Conservation (phyloP, 2,113 vertebrate genomes). For the Indri indri region DNA sequence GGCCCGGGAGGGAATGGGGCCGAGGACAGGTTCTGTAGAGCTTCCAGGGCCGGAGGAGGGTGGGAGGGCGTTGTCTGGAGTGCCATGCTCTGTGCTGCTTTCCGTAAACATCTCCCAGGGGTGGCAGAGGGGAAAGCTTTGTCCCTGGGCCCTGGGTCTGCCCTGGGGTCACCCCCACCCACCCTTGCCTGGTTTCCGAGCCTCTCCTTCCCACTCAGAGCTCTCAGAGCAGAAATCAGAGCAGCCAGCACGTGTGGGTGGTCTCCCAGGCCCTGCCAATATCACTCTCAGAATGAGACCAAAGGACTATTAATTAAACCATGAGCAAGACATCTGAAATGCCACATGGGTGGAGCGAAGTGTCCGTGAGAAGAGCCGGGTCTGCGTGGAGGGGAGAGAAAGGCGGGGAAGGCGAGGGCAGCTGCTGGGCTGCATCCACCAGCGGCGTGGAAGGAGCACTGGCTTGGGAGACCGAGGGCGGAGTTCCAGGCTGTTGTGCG, state of each 20-base stretch:
- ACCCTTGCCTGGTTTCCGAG: background rate
- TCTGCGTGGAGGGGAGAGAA: background rate
- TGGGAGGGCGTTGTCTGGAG: fast-evolving
- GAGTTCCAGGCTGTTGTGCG: fast-evolving
- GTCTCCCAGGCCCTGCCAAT: conserved; percentile 6
- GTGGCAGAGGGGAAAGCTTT: background rate
- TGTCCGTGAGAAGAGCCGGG: fast-evolving
- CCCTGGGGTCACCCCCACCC: background rate
- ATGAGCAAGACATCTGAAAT: background rate
- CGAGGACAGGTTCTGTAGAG: fast-evolving
- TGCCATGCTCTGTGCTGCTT: background rate
- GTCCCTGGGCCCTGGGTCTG: background rate
- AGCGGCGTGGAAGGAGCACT: fast-evolving
- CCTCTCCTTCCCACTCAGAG: background rate
- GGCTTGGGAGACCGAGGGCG: too few relatives aligned
- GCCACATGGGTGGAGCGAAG: background rate
- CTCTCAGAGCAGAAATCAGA: background rate
- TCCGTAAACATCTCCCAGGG: background rate
- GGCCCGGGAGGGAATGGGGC: background rate
- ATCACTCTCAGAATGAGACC: conserved; percentile 13
- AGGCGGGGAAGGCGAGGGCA: fast-evolving
- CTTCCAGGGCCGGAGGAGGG: background rate
- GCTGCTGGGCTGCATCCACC: fast-evolving
- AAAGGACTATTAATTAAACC: conserved; percentile 57
- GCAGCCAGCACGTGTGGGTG: background rate